Evolutionary conservation across 2,113 vertebrate genomes (phyloP).

Genomic region (Hippotragus niger): DNA sequence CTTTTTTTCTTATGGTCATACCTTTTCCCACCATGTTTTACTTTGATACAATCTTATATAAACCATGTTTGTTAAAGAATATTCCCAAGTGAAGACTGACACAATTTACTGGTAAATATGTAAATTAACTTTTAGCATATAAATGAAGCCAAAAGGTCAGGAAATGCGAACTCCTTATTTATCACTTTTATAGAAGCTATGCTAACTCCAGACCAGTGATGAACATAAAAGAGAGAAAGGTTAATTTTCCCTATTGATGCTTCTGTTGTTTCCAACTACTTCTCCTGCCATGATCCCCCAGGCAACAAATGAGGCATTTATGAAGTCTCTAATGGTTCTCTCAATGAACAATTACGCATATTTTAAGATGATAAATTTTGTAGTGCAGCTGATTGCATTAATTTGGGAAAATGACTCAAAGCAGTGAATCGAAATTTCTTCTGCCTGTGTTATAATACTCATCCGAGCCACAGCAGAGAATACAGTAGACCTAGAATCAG

Average conservation of each 20-base stretch:
- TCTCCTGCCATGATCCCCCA: not conserved
- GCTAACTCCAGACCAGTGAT: not conserved
- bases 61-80: not conserved
- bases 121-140: not conserved
- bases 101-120: constrained; percentile 15
- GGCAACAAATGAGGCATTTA: constrained; percentile 66
- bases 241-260: constrained; percentile 63
- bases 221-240: constrained; percentile 21
- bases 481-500: not conserved
- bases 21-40: not conserved
- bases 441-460: not conserved
- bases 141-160: constrained; percentile 8
- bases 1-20: not conserved
- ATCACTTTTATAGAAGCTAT: not conserved
- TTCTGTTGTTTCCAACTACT: not conserved
- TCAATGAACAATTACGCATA: constrained; percentile 58
- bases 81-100: not conserved
- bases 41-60: not conserved
- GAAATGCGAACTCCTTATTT: constrained; percentile 14
- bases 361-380: constrained; percentile 55
- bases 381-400: constrained; percentile 51
- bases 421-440: not conserved
- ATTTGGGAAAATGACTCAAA: constrained; percentile 52
- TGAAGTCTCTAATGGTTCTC: constrained; percentile 30
- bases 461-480: not conserved